Evolutionary conservation across 2,888 invertebrate genomes (phyloP).

Genomic region (Latrodectus hesperus): DNA sequence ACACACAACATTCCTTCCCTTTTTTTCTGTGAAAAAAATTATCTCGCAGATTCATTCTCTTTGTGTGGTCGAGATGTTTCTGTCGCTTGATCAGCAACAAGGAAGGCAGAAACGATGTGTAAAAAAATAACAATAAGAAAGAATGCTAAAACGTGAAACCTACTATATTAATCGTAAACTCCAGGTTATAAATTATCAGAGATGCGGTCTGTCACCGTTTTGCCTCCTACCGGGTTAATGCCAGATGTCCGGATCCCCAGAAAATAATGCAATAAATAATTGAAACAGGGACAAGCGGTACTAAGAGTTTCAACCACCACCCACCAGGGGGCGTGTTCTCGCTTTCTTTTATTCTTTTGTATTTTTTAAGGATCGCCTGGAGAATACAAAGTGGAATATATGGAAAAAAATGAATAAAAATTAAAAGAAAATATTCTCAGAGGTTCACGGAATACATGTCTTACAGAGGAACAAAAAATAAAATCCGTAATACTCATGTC

Average conservation of each 20-base stretch:
- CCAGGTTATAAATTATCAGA: constrained; percentile 51
- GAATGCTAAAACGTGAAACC: constrained; percentile 1
- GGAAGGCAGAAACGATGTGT: neutral
- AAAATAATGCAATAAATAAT: constrained; percentile 65
- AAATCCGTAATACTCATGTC: neutral
- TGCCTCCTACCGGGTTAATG: constrained; percentile 46
- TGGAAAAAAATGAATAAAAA: constrained; percentile 14
- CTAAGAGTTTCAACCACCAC: constrained; percentile 19
- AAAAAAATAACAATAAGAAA: neutral
- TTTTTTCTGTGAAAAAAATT: neutral
- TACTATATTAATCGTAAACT: constrained; percentile 53
- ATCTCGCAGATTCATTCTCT: neutral
- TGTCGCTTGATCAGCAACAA: neutral
- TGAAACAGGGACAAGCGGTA: constrained; percentile 25
- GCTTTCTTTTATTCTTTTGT: constrained; percentile 13
- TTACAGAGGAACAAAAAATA: neutral
- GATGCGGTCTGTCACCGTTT: constrained; percentile 50
- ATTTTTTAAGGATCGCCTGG: neutral
- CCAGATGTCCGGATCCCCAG: constrained; percentile 46
- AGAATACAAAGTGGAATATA: constrained; percentile 3
- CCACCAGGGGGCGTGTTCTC: constrained; percentile 44
- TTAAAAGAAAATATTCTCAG: neutral
- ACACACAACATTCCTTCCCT: too few species aligned
- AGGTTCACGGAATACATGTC: constrained; percentile 2
- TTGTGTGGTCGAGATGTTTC: constrained; percentile 3